phyloP scores from a whole-genome alignment of 2,888 invertebrate genomes.

The Nudaria mundana region DNA sequence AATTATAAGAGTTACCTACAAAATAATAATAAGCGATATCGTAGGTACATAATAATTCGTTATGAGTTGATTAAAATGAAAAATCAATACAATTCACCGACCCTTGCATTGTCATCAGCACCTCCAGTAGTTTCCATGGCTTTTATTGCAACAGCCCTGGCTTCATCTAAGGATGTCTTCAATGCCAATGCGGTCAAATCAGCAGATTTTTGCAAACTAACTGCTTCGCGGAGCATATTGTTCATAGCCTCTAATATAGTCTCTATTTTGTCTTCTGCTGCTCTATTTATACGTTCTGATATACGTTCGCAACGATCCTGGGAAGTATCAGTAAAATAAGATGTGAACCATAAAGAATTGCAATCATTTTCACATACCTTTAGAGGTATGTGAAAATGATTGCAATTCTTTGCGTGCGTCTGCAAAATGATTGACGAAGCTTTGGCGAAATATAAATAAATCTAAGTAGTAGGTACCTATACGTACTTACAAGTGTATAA shows the following conservation, averaged over 20 bases:
- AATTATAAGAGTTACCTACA: background rate
- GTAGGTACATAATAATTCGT: too few relatives aligned
- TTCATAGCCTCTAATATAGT: slow-evolving; percentile 68
- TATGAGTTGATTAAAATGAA: too few relatives aligned
- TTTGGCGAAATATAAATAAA: too few relatives aligned
- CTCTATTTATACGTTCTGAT: slow-evolving; percentile 72
- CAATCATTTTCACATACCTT: too few relatives aligned
- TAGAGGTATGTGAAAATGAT: too few relatives aligned
- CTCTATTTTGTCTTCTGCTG: slow-evolving; percentile 77
- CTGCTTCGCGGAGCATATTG: slow-evolving; percentile 62
- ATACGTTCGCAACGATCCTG: slow-evolving; percentile 79
- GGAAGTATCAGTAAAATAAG: slow-evolving; percentile 1
- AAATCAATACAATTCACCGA: slow-evolving; percentile 27
- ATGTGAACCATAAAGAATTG: too few relatives aligned
- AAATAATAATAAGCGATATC: too few relatives aligned
- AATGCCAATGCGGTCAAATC: slow-evolving; percentile 71
- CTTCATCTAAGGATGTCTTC: slow-evolving; percentile 64
- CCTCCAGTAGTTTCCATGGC: slow-evolving; percentile 53
- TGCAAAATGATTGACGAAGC: too few relatives aligned
- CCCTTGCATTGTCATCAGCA: slow-evolving; percentile 67
- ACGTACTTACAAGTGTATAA: too few relatives aligned
- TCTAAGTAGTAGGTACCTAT: too few relatives aligned
- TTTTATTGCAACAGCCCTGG: slow-evolving; percentile 61
- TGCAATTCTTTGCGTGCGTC: too few relatives aligned
- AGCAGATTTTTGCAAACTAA: slow-evolving; percentile 62